Conservation (phyloP, 2,113 vertebrate genomes). For the Calypte anna region DNA sequence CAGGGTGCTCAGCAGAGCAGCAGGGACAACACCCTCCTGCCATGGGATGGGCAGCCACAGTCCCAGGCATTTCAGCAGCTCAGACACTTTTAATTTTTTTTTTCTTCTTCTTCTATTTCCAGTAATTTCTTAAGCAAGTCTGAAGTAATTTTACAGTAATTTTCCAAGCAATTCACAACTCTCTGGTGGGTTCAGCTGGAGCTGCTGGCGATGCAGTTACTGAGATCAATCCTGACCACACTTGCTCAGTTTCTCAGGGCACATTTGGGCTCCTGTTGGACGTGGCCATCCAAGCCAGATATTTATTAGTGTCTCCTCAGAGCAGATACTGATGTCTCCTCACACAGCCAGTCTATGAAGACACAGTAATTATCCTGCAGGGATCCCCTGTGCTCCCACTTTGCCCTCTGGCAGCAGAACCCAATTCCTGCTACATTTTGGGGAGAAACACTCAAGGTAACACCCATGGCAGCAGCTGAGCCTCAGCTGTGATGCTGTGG, state of each 20-base stretch:
- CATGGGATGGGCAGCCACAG: neutral
- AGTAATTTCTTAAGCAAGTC: neutral
- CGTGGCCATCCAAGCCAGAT: rapidly evolving
- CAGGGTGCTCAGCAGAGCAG: neutral
- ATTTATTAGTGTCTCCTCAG: no score
- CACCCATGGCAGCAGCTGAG: rapidly evolving
- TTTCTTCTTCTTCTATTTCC: neutral
- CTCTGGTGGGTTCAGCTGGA: neutral
- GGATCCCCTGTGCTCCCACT: neutral
- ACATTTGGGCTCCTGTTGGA: neutral
- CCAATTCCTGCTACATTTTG: rapidly evolving
- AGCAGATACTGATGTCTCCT: neutral
- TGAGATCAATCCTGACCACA: neutral
- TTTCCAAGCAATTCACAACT: neutral
- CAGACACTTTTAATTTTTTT: neutral
- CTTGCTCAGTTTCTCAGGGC: neutral
- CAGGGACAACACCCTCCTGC: rapidly evolving
- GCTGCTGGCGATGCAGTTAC: neutral
- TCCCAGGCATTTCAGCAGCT: no score
- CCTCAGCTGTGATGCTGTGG: neutral
- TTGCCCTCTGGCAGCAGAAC: neutral
- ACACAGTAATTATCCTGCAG: neutral
- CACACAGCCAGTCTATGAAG: neutral
- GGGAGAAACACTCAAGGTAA: rapidly evolving
- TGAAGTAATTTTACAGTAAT: no score